Base-by-base conservation (phyloP, 2,113 vertebrate species). In the Caretta caretta region DNA sequence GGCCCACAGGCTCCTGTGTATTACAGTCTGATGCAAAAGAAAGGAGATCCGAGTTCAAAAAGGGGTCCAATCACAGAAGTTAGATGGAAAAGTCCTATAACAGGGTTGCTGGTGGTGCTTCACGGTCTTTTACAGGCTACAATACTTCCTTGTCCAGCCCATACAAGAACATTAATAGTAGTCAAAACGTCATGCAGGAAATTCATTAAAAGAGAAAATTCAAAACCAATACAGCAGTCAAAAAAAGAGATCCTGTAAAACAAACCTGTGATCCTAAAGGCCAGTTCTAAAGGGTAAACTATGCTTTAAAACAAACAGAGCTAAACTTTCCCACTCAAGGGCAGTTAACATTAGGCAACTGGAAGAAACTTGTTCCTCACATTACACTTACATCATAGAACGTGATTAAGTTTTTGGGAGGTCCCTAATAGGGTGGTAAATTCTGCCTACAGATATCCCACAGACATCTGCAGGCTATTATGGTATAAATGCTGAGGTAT, bases 401-500 rank as follows among this genome's bases (percentile, higher is more conserved):
- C 65, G 56, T 46, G 83, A 85, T 54, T 49, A 49, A 8, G 35
- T 50, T 95, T 92, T 86, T 35, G 50, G 85, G 92, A 27, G 95
- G 57, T 96, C 94, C 80, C 13, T 82, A 48, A 72, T 84, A 96
- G 86, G 83, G 88, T 90, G 92, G 97, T 14, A 72, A 96, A 93
- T 75, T 76, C 49, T 0, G 22, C 75, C 93, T 89, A 81, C 78
- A 96, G 83, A 72, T 87, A 96, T 91, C 87, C 94, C 94, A 56
- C 51, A 87, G 89, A 98, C 94, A 98, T 97, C 96, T 98, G 96
- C 78, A 95, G 62, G 82, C 90, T 94, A 94, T 98, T 97, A 98
- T 2, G 29, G 91, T 59, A 89, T 53, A 95, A 95, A 96, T 88
- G 90, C 88, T 93, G 89, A 96, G 96, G 95, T 96, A 94, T 92